phyloP scores from a whole-genome alignment of 2,113 vertebrate genomes.

The Galbula dea region DNA sequence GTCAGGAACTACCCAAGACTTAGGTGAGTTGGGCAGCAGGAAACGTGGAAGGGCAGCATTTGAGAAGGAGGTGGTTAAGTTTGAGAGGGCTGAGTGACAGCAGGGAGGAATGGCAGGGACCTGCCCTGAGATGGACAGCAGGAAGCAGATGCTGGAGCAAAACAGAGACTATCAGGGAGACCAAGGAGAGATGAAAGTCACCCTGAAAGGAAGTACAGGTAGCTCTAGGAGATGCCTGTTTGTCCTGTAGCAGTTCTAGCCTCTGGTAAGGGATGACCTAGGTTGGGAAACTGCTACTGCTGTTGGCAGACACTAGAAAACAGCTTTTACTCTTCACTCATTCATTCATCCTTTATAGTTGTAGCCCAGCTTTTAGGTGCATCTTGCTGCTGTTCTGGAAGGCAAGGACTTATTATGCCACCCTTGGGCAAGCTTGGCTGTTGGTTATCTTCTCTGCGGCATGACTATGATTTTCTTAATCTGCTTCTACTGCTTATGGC shows the following conservation, averaged over 20 bases:
- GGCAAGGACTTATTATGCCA: neutral
- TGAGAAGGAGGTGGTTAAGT: neutral
- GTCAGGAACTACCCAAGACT: neutral
- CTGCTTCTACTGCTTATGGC: neutral
- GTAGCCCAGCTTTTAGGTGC: neutral
- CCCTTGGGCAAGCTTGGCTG: neutral
- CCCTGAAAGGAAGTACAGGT: neutral
- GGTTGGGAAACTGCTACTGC: neutral
- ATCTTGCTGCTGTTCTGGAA: neutral
- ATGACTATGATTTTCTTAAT: neutral
- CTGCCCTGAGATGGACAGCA: rapidly evolving
- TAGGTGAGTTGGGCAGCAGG: neutral
- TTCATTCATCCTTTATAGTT: neutral
- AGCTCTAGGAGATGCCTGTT: neutral
- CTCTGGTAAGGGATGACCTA: neutral
- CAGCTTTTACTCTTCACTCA: neutral
- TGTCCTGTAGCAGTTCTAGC: neutral
- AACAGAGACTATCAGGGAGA: neutral
- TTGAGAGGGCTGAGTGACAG: neutral
- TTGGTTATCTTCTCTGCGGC: neutral
- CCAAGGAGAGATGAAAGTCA: rapidly evolving
- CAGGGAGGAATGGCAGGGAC: neutral
- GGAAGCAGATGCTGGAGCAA: neutral
- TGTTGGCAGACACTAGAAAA: neutral
- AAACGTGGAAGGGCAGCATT: neutral